Base-by-base conservation (phyloP, 53 echinoderm and acorn worm genomes). In the Holothuria leucospilota region DNA sequence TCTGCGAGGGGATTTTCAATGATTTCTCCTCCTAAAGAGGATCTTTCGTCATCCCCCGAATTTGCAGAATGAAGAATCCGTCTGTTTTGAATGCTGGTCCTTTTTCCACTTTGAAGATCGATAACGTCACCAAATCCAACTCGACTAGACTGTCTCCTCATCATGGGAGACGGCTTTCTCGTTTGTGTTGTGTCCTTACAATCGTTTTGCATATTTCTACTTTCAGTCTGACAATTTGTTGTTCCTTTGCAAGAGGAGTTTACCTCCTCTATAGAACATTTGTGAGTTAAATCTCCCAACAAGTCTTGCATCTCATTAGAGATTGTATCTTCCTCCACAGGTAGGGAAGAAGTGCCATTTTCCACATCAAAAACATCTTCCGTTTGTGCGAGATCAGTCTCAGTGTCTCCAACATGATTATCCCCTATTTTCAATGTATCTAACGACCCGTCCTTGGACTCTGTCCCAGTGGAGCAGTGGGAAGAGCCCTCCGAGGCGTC, bases 61-160 rank as follows among this genome's bases (percentile, higher is more conserved):
- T 64, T 64, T 16, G 63, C 39, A 42, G 41, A 25, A 41, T 14
- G 39, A 24, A 28, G 39, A 73, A 0, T 29, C 65, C 51, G 40
- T 13, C 65, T 46, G 13, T 42, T 66, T 67, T 83, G 46, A 42
- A 83, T 64, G 24, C 84, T 83, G 21, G 84, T 83, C n/a, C 84
- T 64, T 27, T 64, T 64, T 15, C 84, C 84, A 83, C 84, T 83
- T 29, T 83, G 84, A 41, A 83, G 65, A 67, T 83, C 84, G 13
- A 83, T 83, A 9, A 83, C 84, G 7, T 83, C 84, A 39, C 84
- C 67, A 67, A 83, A 83, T 1, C 51, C 67, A 26, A 83, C 84
- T 63, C 67, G 63, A 67, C 84, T 83, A 15, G 84, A 65, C 59
- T 80, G 80, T 20, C 81, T 59, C 25, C 62, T 58, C 21, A 61